Base-by-base conservation (phyloP, 2,113 vertebrate species). In the Oryzias melastigma region DNA sequence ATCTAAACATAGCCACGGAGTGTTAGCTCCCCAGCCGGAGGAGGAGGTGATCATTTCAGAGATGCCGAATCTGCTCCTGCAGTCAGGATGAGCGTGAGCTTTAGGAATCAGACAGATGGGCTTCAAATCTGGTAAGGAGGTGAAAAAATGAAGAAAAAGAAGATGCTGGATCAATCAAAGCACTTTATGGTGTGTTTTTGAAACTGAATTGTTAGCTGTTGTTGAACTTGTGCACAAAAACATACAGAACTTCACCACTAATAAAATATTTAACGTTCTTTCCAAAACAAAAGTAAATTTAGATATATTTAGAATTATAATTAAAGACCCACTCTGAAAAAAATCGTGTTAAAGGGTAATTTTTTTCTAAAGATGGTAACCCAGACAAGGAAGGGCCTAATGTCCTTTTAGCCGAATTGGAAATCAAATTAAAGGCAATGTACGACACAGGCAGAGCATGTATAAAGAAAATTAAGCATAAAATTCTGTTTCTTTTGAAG, bases 401-500 rank as follows among this genome's bases (percentile, higher is more conserved):
- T 78, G 73, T 80, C 69, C 71, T 79, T 87, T 88, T 86, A 87
- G 83, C 65, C 52, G 68, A 85, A 83, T 73, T 77, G 82, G 77
- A 87, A 88, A 86, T 87, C 73, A 76, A 78, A 90, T 87, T 78
- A 79, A 78, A 53, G 63, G 67, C 22, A 81, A 81, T 77, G 77
- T 46, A 65, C 20, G 62, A 77, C 72, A 53, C 68, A 68, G 77
- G 82, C 74, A 35, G 7, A 7, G 1, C 29, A 35, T 35, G 7
- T 7, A 29, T 29, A 29, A 7, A 29, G 2, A 29, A 29, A 29
- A 22, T 35, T 35, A 6, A 35, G 12, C 2, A 8, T 3, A 35
- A 35, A 12, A 12, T 35, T 35, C 8, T 2, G 10, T 35, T 27
- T 27, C 10, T 10, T 7, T 2, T 35, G 8, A 35, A 3, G 12